Percentiles rank a stretch among this genome's conserved stretches.
phyloP scores from a whole-genome alignment of 1,140 invertebrate species.

The Phocides pigmalion region DNA sequence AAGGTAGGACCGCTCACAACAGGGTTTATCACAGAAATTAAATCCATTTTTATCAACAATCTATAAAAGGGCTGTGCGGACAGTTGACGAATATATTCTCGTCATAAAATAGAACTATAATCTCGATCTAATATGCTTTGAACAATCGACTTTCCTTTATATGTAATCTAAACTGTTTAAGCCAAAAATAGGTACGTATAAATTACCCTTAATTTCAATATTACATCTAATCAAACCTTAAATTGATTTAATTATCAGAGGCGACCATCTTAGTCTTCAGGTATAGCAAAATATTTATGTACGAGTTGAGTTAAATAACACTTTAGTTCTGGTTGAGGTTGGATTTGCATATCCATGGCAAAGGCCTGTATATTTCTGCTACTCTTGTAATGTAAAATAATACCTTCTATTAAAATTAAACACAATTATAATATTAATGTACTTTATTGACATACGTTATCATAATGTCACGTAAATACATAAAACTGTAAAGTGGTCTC shows the following conservation, averaged over 20 bases:
- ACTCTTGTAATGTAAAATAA: no score
- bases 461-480: background rate
- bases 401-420: background rate
- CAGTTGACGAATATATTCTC: background rate
- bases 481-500: constrained; percentile 18
- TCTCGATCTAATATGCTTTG: background rate
- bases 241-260: no score
- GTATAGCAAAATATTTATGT: no score
- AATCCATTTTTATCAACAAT: constrained; percentile 18
- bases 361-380: no score
- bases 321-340: no score
- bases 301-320: no score
- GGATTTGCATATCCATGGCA: no score
- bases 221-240: no score
- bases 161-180: no score
- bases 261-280: no score
- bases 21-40: constrained; percentile 15
- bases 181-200: no score
- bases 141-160: background rate
- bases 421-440: background rate
- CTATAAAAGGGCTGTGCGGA: background rate
- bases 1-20: constrained; percentile 42
- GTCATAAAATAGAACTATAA: background rate
- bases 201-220: no score
- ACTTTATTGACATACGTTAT: background rate